Conservation (phyloP, 2,888 invertebrate species). For the Cepaea hortensis region DNA sequence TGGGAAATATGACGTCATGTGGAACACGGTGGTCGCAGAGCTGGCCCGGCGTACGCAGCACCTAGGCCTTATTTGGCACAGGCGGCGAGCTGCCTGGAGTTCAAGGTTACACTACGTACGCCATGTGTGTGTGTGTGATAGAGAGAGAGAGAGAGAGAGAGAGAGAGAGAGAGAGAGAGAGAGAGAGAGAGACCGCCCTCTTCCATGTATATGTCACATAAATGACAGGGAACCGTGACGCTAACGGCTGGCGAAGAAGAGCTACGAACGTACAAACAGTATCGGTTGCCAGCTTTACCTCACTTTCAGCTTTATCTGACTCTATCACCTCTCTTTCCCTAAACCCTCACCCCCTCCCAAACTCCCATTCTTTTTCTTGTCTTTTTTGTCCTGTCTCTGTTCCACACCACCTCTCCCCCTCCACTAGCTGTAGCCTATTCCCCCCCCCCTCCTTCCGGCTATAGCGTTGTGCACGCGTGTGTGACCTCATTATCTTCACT, state of each 20-base stretch:
- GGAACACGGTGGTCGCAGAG: too few relatives aligned
- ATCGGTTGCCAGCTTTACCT: neutral
- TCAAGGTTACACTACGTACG: slow-evolving; percentile 13
- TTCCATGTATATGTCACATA: neutral
- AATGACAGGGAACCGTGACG: slow-evolving; percentile 12
- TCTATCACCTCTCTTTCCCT: neutral
- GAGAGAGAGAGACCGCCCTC: neutral
- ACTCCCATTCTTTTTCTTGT: neutral
- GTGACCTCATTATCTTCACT: slow-evolving; percentile 13
- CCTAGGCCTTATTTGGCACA: neutral
- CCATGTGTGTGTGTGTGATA: neutral
- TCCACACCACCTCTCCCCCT: neutral
- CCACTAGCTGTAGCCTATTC: too few relatives aligned
- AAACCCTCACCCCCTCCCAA: neutral
- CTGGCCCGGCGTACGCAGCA: neutral
- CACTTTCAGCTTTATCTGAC: neutral
- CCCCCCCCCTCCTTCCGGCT: neutral
- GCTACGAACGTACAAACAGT: neutral
- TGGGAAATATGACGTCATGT: too few relatives aligned
- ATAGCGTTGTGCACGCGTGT: too few relatives aligned
- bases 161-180: neutral
- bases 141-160: neutral
- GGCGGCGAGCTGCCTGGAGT: neutral
- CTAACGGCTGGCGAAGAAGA: neutral
- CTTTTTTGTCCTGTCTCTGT: too few relatives aligned